A percentile compares a stretch with the other conserved stretches of the same genome.
Conservation (phyloP, 2,797 vertebrate species). For the Bradypodion ventrale region DNA sequence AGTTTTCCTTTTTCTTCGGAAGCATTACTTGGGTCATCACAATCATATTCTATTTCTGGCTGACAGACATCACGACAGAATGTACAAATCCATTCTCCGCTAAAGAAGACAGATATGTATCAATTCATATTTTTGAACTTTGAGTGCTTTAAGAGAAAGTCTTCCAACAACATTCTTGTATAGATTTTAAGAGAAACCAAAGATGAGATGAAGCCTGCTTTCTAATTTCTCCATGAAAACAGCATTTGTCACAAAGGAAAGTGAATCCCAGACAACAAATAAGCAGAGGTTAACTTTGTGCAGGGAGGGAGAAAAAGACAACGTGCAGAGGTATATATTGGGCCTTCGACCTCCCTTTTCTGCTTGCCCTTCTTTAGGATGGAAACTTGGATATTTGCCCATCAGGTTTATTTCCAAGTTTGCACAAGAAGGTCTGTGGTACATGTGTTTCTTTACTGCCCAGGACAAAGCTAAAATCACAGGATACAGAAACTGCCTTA, state of each 20-base stretch:
- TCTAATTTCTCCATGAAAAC: not conserved
- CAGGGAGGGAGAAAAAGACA: not conserved
- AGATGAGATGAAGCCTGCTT: not conserved
- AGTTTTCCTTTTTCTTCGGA: slow-evolving; percentile 78
- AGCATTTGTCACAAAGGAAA: not conserved
- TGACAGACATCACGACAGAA: slow-evolving; percentile 81
- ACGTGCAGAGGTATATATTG: not conserved
- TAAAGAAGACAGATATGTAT: slow-evolving; percentile 35
- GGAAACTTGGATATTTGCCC: not conserved
- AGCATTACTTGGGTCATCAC: slow-evolving; percentile 70
- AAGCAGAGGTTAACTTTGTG: not conserved
- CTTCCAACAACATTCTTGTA: not conserved
- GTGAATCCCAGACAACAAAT: not conserved
- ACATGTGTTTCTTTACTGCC: not conserved
- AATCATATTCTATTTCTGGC: slow-evolving; percentile 83
- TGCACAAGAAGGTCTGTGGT: not conserved
- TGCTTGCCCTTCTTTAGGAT: not conserved
- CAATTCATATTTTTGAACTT: not conserved
- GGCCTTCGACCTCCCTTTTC: not conserved
- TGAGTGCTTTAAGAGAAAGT: not conserved
- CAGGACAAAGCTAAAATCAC: not conserved
- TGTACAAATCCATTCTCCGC: slow-evolving; percentile 84
- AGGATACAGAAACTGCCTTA: not conserved
- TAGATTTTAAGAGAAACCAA: not conserved
- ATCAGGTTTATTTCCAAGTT: not conserved